Evolutionary conservation across 2,888 invertebrate genomes (phyloP), one percentile per base, ranked within the genome.

Genomic region (Laspeyria flexula): DNA sequence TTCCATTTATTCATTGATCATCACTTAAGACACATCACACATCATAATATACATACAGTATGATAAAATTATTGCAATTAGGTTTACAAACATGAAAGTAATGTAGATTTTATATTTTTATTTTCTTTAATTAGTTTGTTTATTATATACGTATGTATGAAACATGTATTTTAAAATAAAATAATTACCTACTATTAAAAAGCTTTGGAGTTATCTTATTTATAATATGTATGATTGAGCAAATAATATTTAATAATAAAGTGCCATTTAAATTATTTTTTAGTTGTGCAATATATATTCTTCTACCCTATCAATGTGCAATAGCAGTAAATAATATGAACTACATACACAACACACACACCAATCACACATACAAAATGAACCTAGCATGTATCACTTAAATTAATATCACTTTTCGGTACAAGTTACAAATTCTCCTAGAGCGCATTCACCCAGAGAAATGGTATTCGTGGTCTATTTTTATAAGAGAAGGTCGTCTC

Each of bases 371-470:
- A 79, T 79, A 85, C 85, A 86, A 83, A 85, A 87, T 84, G 86
- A 88, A 88, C 83, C 83, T 86, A 87, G 78, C 75, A 74, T 67
- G 77, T 83, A 82, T 80, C 76, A 82, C 90, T 88, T 90, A 90
- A 88, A 86, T 88, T 91, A 91, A 88, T 91, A 92, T 92, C 91
- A 91, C 91, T 89, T 90, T 86, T 83, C 81, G 75, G 82, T 86
- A 86, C 73, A 79, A 80, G 77, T 75, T 66, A 74, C 58, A 63
- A 52, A 65, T 62, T 65, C 49, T 25, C 60, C 56, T 53, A 48
- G 52, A 55, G 69, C 56, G 56, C 61, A 43, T 30, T 49, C 52
- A 57, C 70, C 66, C 51, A 52, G 59, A 68, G 52, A 62, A 70
- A 70, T 57, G 51, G 65, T 65, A 57, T 67, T 58, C 51, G 65